Base-by-base conservation (phyloP, 2,113 vertebrate genomes). In the Solea senegalensis region DNA sequence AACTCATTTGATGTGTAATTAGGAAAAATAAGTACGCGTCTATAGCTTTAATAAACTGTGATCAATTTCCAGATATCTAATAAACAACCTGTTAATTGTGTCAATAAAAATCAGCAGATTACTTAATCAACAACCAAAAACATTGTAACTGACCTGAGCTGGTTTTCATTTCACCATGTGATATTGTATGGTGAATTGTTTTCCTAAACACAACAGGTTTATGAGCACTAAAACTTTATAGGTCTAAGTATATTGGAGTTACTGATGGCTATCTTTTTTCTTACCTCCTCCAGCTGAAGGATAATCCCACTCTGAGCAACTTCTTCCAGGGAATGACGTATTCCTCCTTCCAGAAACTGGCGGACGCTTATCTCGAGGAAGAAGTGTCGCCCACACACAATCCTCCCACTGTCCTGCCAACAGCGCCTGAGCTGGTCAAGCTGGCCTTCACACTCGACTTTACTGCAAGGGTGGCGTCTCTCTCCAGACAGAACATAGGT, bases 241-340 rank as follows among this genome's bases (percentile, higher is more conserved):
- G 46, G 45, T 50, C 26, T 54, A 57, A 69, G 40, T 54, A 5
- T 8, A 1, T 1, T 27, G 14, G 12, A 13, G 44, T 3, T 16
- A 9, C n/a, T 3, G 57, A 74, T 27, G 3, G 2, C 15, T 6
- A 0, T 62, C 13, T 9, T 54, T 40, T 1, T 52, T n/a, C 1
- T 62, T 64, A 26, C 75, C 67, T 16, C 1, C 57, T 78, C 0
- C 86, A 99, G 97, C 86, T 98, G 63, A 91, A 87, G 71, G 90
- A 94, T 40, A 94, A 95, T 0, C 73, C 86, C 0, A 82, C 69
- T 27, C 82, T 97, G 8, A 88, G 5, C 66, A 74, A 1, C 1
- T 95, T 94, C 82, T 94, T 96, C 80, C 87, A 91, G 0, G 45
- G 85, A 55, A 88, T 97, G 78, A 90, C 95, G 0, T 96, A 97